Evolutionary conservation across 2,797 vertebrate genomes (phyloP).

Genomic region (Ctenosaura bakeri): DNA sequence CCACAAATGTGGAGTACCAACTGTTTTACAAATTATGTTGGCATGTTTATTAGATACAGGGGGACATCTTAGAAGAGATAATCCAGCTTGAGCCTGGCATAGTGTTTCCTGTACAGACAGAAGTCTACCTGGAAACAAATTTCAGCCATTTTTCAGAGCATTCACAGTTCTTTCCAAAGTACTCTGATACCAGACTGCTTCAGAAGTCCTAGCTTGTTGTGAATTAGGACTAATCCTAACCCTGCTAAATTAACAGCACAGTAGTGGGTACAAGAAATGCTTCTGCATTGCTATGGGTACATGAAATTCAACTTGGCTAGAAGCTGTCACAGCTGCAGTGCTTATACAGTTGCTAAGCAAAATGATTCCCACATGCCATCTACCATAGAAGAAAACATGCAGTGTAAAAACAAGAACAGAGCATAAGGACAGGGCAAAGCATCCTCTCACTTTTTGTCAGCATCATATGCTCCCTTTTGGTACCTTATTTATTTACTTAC

Average conservation of each 20-base stretch:
- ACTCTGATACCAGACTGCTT: too few species aligned
- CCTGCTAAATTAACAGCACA: not conserved
- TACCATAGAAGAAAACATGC: not conserved
- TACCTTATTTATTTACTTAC: not conserved
- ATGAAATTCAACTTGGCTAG: not conserved
- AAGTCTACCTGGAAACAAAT: too few species aligned
- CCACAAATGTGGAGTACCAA: too few species aligned
- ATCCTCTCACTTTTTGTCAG: not conserved
- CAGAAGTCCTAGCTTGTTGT: too few species aligned
- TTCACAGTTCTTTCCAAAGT: too few species aligned
- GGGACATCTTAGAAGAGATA: too few species aligned
- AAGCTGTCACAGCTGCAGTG: not conserved
- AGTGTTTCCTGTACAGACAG: too few species aligned
- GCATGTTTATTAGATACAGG: too few species aligned
- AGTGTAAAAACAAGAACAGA: not conserved
- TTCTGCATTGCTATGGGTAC: not conserved
- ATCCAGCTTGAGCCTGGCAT: too few species aligned
- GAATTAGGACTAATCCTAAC: not conserved
- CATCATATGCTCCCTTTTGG: not conserved
- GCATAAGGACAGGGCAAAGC: not conserved
- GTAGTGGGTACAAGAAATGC: not conserved
- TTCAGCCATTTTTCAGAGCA: too few species aligned
- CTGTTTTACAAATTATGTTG: too few species aligned
- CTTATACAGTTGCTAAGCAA: not conserved
- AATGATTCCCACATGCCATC: not conserved